Percentiles rank a stretch among this genome's conserved stretches.
phyloP scores from a whole-genome alignment of 1,140 invertebrate genomes.

The Tyrophagus putrescentiae region DNA sequence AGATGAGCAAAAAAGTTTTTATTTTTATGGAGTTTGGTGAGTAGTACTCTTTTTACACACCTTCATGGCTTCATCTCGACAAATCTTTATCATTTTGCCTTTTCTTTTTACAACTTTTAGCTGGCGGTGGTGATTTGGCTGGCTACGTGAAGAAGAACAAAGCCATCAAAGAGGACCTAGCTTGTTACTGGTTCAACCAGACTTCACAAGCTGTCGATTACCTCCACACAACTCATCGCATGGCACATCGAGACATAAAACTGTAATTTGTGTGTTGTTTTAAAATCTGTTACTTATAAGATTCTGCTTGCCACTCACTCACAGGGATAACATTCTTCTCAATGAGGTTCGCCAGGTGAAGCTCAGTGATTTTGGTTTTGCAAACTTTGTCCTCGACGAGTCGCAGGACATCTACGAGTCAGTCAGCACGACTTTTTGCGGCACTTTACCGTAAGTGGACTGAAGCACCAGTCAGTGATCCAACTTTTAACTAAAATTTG shows the following conservation, averaged over 20 bases:
- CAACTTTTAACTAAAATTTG: too few species aligned
- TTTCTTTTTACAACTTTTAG: too few species aligned
- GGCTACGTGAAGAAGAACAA: constrained; percentile 20
- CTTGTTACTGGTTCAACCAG: constrained; percentile 20
- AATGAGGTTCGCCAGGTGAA: constrained; percentile 3
- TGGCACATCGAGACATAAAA: constrained; percentile 21
- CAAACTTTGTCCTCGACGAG: constrained; percentile 8
- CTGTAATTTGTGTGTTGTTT: too few species aligned
- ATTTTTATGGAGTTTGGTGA: constrained; percentile 21
- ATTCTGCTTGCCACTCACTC: too few species aligned
- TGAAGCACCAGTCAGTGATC: too few species aligned
- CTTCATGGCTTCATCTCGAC: too few species aligned
- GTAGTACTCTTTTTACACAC: too few species aligned
- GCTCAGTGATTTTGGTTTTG: constrained; percentile 25
- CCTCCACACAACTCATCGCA: constrained; percentile 13
- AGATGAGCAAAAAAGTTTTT: constrained; percentile 11
- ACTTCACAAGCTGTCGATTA: constrained; percentile 7
- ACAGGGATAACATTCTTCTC: constrained; percentile 23
- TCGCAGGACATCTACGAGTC: neutral
- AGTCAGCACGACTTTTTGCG: constrained; percentile 22
- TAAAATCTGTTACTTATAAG: too few species aligned
- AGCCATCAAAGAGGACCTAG: neutral
- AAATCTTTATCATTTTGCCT: too few species aligned
- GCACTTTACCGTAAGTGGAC: constrained; percentile 20
- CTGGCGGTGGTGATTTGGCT: constrained; percentile 7